These are phyloP conservation scores for Orius laevigatus DNA, from an alignment of 1,140 invertebrate species.

Conservation along the genomic window DNA sequence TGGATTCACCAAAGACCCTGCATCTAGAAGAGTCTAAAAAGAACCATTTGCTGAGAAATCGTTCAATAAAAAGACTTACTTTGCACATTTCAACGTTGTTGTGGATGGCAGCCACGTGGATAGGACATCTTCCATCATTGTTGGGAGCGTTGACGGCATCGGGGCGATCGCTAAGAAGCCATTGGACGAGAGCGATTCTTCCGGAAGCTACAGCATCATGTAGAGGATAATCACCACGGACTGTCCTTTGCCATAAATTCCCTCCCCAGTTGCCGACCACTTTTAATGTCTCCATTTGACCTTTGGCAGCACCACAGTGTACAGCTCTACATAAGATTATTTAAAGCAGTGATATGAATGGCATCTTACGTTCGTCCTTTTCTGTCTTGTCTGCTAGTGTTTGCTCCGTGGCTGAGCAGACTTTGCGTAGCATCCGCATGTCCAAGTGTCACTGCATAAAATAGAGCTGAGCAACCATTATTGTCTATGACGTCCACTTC, in stretches of 20 bases:
- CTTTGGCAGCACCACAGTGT: slow-evolving; percentile 88
- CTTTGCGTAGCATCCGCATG: slow-evolving; percentile 87
- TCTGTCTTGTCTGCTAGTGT: slow-evolving; percentile 80
- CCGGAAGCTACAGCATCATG: slow-evolving; percentile 92
- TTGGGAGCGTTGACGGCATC: slow-evolving; percentile 77
- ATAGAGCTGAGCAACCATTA: slow-evolving; percentile 87
- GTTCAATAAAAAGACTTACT: slow-evolving; percentile 23
- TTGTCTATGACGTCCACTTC: slow-evolving; percentile 70
- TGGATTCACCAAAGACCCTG: slow-evolving; percentile 63
- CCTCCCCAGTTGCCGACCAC: slow-evolving; percentile 62
- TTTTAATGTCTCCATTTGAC: slow-evolving; percentile 71
- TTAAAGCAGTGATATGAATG: neutral
- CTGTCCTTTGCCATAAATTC: slow-evolving; percentile 83
- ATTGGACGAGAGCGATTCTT: slow-evolving; percentile 67
- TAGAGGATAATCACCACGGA: slow-evolving; percentile 74
- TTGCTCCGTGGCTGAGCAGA: slow-evolving; percentile 70
- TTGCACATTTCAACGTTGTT: slow-evolving; percentile 91
- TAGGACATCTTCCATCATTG: slow-evolving; percentile 76
- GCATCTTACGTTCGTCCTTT: slow-evolving; percentile 69
- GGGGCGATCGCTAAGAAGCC: slow-evolving; percentile 66
- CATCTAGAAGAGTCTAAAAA: slow-evolving; percentile 52
- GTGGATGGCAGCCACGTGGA: slow-evolving; percentile 87
- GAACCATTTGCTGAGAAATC: neutral
- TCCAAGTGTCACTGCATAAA: slow-evolving; percentile 89
- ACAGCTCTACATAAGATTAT: slow-evolving; percentile 31